Evolutionary conservation across 2,888 invertebrate species (phyloP).

Genomic region (Trichopria drosophilae): DNA sequence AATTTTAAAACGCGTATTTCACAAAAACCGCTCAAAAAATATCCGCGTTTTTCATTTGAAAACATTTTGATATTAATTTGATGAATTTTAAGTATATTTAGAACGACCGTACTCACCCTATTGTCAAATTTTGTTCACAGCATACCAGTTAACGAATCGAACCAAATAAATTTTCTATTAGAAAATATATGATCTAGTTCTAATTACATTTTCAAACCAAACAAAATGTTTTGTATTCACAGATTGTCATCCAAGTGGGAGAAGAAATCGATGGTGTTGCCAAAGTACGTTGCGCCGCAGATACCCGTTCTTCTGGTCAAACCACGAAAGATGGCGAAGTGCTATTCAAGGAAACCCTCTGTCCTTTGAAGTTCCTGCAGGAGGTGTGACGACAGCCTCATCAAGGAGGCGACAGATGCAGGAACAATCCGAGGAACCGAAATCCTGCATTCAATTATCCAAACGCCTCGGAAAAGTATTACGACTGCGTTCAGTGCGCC

Average conservation of each 20-base stretch:
- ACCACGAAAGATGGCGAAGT: conserved; percentile 53
- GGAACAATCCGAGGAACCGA: conserved; percentile 8
- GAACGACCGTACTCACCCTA: too few relatives aligned
- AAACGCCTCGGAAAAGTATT: conserved; percentile 48
- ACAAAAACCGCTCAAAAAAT: too few relatives aligned
- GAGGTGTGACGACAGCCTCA: conserved; percentile 83
- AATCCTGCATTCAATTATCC: conserved; percentile 40
- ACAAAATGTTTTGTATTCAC: too few relatives aligned
- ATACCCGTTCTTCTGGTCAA: conserved; percentile 63
- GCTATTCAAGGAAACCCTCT: conserved; percentile 72
- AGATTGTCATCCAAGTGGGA: conserved; percentile 90
- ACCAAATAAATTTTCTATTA: too few relatives aligned
- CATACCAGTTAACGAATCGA: too few relatives aligned
- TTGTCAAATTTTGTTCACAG: too few relatives aligned
- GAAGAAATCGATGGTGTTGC: conserved; percentile 93
- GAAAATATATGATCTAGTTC: too few relatives aligned
- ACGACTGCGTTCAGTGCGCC: conserved; percentile 54
- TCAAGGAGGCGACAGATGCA: neutral
- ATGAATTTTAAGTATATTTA: too few relatives aligned
- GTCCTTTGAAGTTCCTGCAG: conserved; percentile 91
- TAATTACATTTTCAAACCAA: too few relatives aligned
- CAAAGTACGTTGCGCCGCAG: conserved; percentile 89
- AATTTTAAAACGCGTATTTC: too few relatives aligned
- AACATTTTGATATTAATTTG: too few relatives aligned
- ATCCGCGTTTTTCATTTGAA: too few relatives aligned